Percentiles rank a stretch among this genome's conserved stretches.
These are phyloP conservation scores for Hippopotamyrus pictus DNA, from an alignment of 2,797 vertebrate species.

Conservation along the genomic window DNA sequence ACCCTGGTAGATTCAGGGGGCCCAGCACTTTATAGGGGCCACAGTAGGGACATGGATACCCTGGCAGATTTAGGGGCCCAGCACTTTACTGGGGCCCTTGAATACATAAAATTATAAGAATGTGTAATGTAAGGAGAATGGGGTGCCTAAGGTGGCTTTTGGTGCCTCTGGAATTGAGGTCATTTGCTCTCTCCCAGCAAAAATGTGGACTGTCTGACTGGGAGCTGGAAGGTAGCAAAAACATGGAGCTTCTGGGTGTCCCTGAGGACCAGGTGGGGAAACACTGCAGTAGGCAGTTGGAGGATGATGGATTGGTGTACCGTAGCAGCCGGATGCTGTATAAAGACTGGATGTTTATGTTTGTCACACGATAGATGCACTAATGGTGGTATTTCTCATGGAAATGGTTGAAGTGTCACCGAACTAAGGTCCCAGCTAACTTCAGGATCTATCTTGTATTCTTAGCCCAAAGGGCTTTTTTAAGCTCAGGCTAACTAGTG, in stretches of 20 bases:
- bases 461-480: not conserved
- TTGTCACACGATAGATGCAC: not conserved
- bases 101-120: not conserved
- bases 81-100: not conserved
- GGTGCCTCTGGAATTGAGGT: not conserved
- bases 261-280: not conserved
- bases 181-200: not conserved
- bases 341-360: not conserved
- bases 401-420: not conserved
- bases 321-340: not conserved
- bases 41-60: no score
- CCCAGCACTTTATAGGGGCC: no score
- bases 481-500: not conserved
- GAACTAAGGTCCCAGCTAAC: not conserved
- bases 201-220: not conserved
- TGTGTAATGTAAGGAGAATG: not conserved
- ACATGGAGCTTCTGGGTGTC: not conserved
- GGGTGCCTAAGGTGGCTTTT: not conserved
- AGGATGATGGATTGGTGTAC: not conserved
- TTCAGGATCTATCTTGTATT: not conserved
- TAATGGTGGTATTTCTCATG: not conserved
- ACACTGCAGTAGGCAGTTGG: not conserved
- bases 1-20: no score
- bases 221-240: not conserved
- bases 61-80: no score